Conservation (phyloP, 1,140 invertebrate species). For the Dendroctonus ponderosae region DNA sequence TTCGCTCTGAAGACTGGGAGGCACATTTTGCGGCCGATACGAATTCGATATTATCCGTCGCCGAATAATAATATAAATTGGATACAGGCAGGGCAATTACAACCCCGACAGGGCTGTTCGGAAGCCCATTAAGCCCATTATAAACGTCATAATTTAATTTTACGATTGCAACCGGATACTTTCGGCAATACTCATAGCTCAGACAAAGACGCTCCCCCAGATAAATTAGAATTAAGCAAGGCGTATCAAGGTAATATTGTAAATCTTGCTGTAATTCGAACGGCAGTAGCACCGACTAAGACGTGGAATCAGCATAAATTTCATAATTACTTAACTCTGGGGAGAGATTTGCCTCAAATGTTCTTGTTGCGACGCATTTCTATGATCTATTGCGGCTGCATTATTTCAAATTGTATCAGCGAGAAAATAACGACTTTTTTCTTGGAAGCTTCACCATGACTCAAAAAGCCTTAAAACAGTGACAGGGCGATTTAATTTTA, state of each 20-base stretch:
- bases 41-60: neutral
- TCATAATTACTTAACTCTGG: slow-evolving; percentile 50
- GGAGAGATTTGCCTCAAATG: slow-evolving; percentile 40
- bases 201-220: slow-evolving; percentile 44
- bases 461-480: too few relatives aligned
- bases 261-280: slow-evolving; percentile 53
- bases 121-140: slow-evolving; percentile 38
- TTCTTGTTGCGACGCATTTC: slow-evolving; percentile 17
- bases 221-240: slow-evolving; percentile 53
- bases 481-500: too few relatives aligned
- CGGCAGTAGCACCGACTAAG: slow-evolving; percentile 49
- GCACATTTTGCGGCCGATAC: too few relatives aligned
- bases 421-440: too few relatives aligned
- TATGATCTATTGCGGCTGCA: slow-evolving; percentile 6
- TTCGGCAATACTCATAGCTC: slow-evolving; percentile 47
- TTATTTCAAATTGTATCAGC: too few relatives aligned
- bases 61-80: slow-evolving; percentile 27
- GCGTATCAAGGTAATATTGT: slow-evolving; percentile 53
- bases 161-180: slow-evolving; percentile 47
- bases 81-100: slow-evolving; percentile 22
- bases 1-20: too few relatives aligned
- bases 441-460: too few relatives aligned
- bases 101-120: slow-evolving; percentile 21
- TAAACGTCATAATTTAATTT: slow-evolving; percentile 49
- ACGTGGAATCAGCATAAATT: slow-evolving; percentile 56